Evolutionary conservation across 2,113 vertebrate species (phyloP), one percentile per base, ranked within the genome.

Genomic region (Ariopsis seemanni): DNA sequence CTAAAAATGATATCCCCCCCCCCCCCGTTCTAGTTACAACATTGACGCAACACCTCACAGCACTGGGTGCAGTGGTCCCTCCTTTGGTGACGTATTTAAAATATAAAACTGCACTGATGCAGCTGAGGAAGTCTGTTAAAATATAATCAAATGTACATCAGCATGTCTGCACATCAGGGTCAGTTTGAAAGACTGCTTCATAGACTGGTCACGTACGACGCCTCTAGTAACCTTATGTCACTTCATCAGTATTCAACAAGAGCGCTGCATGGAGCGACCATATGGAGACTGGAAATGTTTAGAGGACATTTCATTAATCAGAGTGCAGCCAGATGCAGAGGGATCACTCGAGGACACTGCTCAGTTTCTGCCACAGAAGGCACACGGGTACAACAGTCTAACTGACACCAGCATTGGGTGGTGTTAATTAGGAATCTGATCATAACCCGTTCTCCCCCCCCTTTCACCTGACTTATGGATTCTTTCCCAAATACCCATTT

Each of bases 231-330:
- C 30, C 72, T 65, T 72, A 75, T 53, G 85, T 85, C 78, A 83
- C 77, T 67, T 84, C 65, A 74, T 86, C 84, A 80, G 25, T 83
- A 82, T 82, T 84, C 82, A 80, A 84, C 34, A 87, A 74, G 62
- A 80, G 79, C 11, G 57, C 67, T 25, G 50, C 65, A 58, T 50
- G 25, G 11, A 34, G 17, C 6, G 25, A 10, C 83, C 53, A 18
- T 62, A 85, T 42, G 71, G 52, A 65, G 86, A 77, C 77, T 50
- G 83, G 67, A 89, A 87, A 87, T 69, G 60, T 71, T 85, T 11
- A 22, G 67, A 60, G 57, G 63, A 10, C 3, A 10, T 63, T 30
- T 62, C 30, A 58, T 72, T 63, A 42, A 84, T 53, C 84, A 1
- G 7, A 79, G 88, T 58, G 53, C 30, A 7, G 5, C 42, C 71